Percentiles rank a stretch among this genome's conserved stretches.
These are phyloP conservation scores for Baccha elongata DNA, from an alignment of 2,888 invertebrate genomes.

Conservation along the genomic window DNA sequence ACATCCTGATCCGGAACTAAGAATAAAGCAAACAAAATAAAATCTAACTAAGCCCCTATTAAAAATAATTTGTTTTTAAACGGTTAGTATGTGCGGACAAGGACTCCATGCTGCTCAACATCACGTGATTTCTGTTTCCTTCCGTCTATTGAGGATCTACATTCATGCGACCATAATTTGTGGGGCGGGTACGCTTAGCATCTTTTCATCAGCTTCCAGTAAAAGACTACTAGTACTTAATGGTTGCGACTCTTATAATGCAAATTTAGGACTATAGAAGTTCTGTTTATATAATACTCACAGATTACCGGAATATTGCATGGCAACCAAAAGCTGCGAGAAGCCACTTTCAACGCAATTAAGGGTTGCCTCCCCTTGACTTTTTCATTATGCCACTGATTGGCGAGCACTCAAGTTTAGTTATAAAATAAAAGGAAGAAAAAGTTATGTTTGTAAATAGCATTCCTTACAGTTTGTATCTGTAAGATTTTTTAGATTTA, in stretches of 20 bases:
- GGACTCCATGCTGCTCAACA: not conserved
- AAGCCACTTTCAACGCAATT: not conserved
- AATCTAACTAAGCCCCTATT: constrained; percentile 3
- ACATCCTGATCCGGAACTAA: not conserved
- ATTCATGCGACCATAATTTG: not conserved
- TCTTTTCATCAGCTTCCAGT: not conserved
- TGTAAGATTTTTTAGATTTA: not conserved
- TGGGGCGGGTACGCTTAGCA: not conserved
- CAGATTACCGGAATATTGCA: not conserved
- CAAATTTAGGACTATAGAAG: not conserved
- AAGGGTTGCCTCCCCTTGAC: not conserved
- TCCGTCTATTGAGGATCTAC: not conserved
- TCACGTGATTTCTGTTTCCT: not conserved
- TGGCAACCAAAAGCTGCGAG: not conserved
- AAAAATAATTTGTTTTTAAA: constrained; percentile 36
- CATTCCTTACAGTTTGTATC: not conserved
- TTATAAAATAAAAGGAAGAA: not conserved
- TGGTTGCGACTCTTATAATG: not conserved
- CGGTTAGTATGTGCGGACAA: not conserved
- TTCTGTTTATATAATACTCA: not conserved
- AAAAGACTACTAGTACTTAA: not conserved
- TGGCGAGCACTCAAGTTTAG: not conserved
- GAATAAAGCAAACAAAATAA: not conserved
- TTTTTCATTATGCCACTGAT: constrained; percentile 3
- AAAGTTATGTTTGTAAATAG: not conserved